Conservation (phyloP, 2,113 vertebrate species). For the Lophotis ruficrista region DNA sequence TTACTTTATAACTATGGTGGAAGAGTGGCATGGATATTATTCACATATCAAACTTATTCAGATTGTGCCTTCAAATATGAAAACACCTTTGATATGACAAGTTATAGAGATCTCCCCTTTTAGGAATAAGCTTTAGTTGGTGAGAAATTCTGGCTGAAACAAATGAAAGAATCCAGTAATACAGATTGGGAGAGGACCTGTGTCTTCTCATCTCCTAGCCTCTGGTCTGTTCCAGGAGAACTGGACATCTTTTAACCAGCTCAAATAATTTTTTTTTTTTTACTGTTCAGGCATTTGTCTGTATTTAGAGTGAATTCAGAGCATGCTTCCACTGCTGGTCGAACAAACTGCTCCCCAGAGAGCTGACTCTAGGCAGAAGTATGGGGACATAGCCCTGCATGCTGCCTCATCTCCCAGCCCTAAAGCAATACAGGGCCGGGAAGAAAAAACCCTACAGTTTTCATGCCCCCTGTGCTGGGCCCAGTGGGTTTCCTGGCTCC, state of each 20-base stretch:
- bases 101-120: not conserved
- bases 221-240: not conserved
- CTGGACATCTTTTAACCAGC: not conserved
- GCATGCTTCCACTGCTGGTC: not conserved
- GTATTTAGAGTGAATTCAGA: not conserved
- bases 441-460: not conserved
- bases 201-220: not conserved
- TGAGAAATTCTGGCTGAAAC: not conserved
- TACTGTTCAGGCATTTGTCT: not conserved
- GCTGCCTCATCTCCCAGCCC: not conserved
- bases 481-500: not conserved
- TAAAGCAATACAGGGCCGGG: not conserved
- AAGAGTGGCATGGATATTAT: not conserved
- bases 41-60: not conserved
- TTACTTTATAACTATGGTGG: not conserved
- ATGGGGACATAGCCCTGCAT: not conserved
- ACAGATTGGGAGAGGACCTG: fast-evolving
- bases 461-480: not conserved
- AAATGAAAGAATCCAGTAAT: not conserved
- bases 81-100: not conserved
- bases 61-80: not conserved
- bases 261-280: not conserved
- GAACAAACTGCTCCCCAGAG: not conserved
- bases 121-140: not conserved
- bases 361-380: not conserved